Evolutionary conservation across 2,888 invertebrate genomes (phyloP).

Genomic region (Lithophane socia): DNA sequence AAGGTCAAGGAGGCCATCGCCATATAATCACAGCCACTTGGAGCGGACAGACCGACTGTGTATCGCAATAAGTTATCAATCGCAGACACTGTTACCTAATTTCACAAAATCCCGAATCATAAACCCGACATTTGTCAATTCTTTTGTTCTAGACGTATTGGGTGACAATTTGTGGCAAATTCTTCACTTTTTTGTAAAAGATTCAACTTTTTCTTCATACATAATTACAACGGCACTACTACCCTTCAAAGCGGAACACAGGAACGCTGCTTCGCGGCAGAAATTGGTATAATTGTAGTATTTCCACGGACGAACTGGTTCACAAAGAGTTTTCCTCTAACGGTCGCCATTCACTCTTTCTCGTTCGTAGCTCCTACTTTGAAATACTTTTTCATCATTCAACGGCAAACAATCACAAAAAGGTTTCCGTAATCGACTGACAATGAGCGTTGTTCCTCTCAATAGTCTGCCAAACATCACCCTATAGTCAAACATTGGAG

Average conservation of each 20-base stretch:
- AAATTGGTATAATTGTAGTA: background rate
- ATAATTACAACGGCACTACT: background rate
- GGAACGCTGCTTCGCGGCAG: background rate
- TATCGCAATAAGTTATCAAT: slow-evolving; percentile 37
- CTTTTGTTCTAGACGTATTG: background rate
- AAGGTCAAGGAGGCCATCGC: background rate
- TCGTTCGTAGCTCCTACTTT: background rate
- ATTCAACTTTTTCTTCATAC: background rate
- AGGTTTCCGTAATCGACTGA: slow-evolving; percentile 15
- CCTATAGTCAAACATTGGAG: slow-evolving; percentile 13
- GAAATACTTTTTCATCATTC: background rate
- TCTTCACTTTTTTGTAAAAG: background rate
- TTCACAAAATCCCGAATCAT: slow-evolving; percentile 3
- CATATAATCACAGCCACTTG: slow-evolving; percentile 4
- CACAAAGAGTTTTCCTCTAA: background rate
- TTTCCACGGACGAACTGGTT: background rate
- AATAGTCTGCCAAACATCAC: background rate
- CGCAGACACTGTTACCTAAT: background rate
- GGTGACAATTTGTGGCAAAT: slow-evolving; percentile 9
- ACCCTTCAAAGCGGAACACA: background rate
- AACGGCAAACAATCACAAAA: slow-evolving; percentile 26
- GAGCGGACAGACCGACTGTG: background rate
- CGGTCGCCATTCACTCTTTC: background rate
- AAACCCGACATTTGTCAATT: slow-evolving; percentile 11
- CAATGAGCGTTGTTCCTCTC: slow-evolving; percentile 21